A percentile compares a stretch with the other conserved stretches of the same genome.
These are phyloP conservation scores for Trachythela sp. DNA, from an alignment of 64 coral and sea anemone species.

Conservation along the genomic window DNA sequence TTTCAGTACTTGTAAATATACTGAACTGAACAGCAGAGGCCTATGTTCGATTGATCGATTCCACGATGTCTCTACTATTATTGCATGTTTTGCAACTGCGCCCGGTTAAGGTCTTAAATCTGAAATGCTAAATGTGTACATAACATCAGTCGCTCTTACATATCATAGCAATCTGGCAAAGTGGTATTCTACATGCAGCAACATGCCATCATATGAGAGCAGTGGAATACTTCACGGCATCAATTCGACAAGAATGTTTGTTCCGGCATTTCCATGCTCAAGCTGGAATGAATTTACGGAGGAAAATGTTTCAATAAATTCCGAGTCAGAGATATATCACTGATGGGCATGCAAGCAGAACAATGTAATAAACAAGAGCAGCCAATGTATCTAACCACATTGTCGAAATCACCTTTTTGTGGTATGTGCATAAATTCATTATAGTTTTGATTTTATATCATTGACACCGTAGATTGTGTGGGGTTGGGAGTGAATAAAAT, in stretches of 20 bases:
- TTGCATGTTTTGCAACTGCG: too few relatives aligned
- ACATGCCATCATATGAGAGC: not conserved
- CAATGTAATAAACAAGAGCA: not conserved
- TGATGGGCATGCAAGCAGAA: not conserved
- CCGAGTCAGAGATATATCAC: not conserved
- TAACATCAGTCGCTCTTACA: too few relatives aligned
- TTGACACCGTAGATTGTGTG: too few relatives aligned
- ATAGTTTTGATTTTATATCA: too few relatives aligned
- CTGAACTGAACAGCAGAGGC: too few relatives aligned
- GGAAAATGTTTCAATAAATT: not conserved
- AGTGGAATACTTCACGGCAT: not conserved
- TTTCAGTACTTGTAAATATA: too few relatives aligned
- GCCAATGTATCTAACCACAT: not conserved
- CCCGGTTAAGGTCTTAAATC: too few relatives aligned
- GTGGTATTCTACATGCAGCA: not conserved
- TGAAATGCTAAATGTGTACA: too few relatives aligned
- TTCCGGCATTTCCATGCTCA: not conserved
- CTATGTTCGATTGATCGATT: too few relatives aligned
- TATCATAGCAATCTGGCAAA: not conserved
- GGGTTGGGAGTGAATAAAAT: too few relatives aligned
- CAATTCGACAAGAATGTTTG: not conserved
- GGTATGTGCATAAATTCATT: not conserved
- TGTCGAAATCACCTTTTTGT: not conserved
- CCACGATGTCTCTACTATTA: too few relatives aligned
- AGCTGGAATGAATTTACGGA: not conserved